phyloP scores from a whole-genome alignment of 1,140 invertebrate genomes.

The Apis cerana region DNA sequence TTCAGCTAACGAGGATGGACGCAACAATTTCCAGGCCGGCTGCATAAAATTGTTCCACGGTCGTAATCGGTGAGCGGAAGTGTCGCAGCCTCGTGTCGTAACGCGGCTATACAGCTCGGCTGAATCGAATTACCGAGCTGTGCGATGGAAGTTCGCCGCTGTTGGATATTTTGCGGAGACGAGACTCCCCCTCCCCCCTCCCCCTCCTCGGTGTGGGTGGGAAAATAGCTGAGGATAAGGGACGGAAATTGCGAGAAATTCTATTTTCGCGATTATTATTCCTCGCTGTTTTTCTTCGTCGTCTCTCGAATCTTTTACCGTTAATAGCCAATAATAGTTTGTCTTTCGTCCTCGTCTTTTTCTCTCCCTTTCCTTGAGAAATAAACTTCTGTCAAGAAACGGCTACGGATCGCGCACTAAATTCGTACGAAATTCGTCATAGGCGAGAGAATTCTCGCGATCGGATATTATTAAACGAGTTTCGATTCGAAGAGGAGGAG shows the following conservation, averaged over 20 bases:
- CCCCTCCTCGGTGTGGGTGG: neutral
- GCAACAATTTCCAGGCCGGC: slow-evolving; percentile 38
- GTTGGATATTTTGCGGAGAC: slow-evolving; percentile 14
- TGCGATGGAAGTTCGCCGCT: slow-evolving; percentile 1
- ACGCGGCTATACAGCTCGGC: slow-evolving; percentile 12
- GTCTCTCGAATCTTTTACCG: neutral
- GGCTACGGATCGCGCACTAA: no score
- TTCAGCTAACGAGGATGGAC: slow-evolving; percentile 50
- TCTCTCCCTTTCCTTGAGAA: no score
- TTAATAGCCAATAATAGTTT: no score
- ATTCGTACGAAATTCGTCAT: no score
- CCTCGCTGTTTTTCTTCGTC: no score
- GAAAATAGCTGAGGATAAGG: neutral
- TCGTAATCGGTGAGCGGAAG: slow-evolving; percentile 34
- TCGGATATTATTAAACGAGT: no score
- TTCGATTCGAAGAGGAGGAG: no score
- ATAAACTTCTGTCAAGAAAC: no score
- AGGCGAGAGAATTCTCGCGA: no score
- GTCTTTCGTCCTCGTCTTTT: neutral
- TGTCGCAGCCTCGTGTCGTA: slow-evolving; percentile 29
- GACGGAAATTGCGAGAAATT: neutral
- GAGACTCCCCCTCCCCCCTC: neutral
- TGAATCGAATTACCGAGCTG: slow-evolving; percentile 33
- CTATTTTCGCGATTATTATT: neutral
- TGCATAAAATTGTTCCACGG: slow-evolving; percentile 40